Evolutionary conservation across 2,797 vertebrate genomes (phyloP), one percentile per base, ranked within the genome.

Genomic region (Ibycter americanus): DNA sequence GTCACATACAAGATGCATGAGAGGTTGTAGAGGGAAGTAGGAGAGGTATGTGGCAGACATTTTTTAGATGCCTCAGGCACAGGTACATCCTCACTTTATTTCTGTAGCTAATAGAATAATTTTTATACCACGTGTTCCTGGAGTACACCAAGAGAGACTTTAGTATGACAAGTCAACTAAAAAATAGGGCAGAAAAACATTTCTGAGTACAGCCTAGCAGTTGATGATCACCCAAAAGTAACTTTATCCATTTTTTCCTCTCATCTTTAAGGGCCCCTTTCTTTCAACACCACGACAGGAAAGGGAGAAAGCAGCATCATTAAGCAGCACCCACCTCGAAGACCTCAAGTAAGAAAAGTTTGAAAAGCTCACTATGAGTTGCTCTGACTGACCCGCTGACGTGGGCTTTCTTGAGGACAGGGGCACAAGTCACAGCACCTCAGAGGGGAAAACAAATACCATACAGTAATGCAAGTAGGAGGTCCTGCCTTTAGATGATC

Each of bases 281-380:
- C 93, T 68, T 95, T 93, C 93, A 97, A 97, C 83, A 79, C 97
- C 34, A 56, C 94, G 59, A 77, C 92, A 8, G 97, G 97, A 80
- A 91, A 89, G 34, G 85, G 93, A 91, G 98, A 97, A 85, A 95
- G 82, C 93, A 99, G 98, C 97, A 99, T 99, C 97, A 99, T 99
- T 96, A 98, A 98, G 79, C 98, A 98, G 83, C 98, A 99, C 82
- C 98, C 98, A 9, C 98, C 98, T 20, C 96, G 96, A 93, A 98
- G 97, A 97, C 96, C 97, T 54, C 98, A 98, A 96, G 98, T 99
- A 97, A 98, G 98, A 95, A 8, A 31, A 90, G 92, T 52, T 95
- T 93, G 90, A 91, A 85, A 78, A 47, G 29, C 56, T 93, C 95
- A 81, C 26, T 88, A 61, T 42, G 44, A 91, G 79, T 96, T 94